Base-by-base conservation (phyloP, 2,888 invertebrate species). In the Ormyrus nitidulus region DNA sequence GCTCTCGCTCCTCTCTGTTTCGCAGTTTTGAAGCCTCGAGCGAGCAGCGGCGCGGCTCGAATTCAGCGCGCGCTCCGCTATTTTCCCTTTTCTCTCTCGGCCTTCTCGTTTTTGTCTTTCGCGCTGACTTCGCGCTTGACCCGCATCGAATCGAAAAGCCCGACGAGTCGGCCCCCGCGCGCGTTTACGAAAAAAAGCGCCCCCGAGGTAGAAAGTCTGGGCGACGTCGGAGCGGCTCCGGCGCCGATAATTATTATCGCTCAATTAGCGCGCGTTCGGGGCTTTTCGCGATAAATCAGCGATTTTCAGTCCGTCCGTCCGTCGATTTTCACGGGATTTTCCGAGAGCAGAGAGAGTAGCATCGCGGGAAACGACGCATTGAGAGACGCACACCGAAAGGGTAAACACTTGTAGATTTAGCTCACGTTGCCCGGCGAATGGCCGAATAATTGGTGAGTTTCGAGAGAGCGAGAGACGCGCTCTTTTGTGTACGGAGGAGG, bases 341-440 rank as follows among this genome's bases (percentile, higher is more conserved):
- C 69, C 9, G 48, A 11, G 10, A 70, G 34, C 13, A 49, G 19
- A 9, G 61, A 51, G 10, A 13, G 59, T 19, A 48, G 19, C 1
- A 2, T 5, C 8, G 10, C n/a, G 34, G 75, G 49, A 72, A 66
- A 53, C 64, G 64, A 72, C 62, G 77, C 51, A 69, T 69, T 70
- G 79, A 72, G 77, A 76, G 78, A 76, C 79, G 78, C 19, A 19
- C 19, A 19, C 19, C 80, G 54, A 81, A 84, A 84, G 86, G 85
- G 86, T 86, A 89, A 89, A 89, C 88, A 89, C 88, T 90, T 89
- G 89, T 89, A 89, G 89, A 90, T 90, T 89, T 89, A 86, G 87
- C 84, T 87, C 89, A 90, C 90, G 90, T 90, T 89, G 90, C 87
- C 81, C 86, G 85, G 83, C 88, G 88, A 89, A 90, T 89, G 87